Evolutionary conservation across 1,140 invertebrate species (phyloP).

Genomic region (Zaprionus camerounensis): DNA sequence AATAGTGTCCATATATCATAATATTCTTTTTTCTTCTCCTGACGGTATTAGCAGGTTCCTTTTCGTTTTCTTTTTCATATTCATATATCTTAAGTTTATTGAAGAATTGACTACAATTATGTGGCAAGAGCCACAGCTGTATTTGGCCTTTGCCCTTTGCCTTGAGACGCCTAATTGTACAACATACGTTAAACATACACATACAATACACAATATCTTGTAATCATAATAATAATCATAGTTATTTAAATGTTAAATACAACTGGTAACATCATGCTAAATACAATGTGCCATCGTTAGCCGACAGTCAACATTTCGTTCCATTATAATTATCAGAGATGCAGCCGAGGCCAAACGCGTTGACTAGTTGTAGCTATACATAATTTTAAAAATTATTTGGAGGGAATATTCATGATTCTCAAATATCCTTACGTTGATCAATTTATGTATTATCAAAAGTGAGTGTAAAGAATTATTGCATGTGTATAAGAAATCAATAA

Average conservation of each 20-base stretch:
- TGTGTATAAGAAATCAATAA: conserved; percentile 58
- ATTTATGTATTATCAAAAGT: conserved; percentile 59
- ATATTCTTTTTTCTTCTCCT: conserved; percentile 18
- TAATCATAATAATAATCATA: conserved; percentile 72
- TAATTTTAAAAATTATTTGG: conserved; percentile 84
- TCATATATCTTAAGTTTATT: conserved; percentile 57
- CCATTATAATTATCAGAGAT: conserved; percentile 69
- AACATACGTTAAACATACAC: conserved; percentile 80
- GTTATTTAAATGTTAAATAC: conserved; percentile 59
- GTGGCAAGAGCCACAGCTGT: conserved; percentile 76
- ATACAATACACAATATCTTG: conserved; percentile 76
- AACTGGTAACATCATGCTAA: conserved; percentile 80
- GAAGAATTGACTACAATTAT: conserved; percentile 82
- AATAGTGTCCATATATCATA: conserved; percentile 82
- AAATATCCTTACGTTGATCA: conserved; percentile 68
- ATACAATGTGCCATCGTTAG: conserved; percentile 57
- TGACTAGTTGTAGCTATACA: conserved; percentile 67
- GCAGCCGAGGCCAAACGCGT: conserved; percentile 50
- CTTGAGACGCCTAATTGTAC: conserved; percentile 64
- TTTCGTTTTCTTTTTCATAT: conserved; percentile 28
- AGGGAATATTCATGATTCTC: conserved; percentile 83
- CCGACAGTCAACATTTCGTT: conserved; percentile 28
- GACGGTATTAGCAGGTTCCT: conserved; percentile 32
- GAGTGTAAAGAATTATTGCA: conserved; percentile 42
- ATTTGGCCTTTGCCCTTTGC: conserved; percentile 26